Percentiles rank a stretch among this genome's conserved stretches.
phyloP scores from a whole-genome alignment of 2,797 vertebrate species.

The Coilia nasus region DNA sequence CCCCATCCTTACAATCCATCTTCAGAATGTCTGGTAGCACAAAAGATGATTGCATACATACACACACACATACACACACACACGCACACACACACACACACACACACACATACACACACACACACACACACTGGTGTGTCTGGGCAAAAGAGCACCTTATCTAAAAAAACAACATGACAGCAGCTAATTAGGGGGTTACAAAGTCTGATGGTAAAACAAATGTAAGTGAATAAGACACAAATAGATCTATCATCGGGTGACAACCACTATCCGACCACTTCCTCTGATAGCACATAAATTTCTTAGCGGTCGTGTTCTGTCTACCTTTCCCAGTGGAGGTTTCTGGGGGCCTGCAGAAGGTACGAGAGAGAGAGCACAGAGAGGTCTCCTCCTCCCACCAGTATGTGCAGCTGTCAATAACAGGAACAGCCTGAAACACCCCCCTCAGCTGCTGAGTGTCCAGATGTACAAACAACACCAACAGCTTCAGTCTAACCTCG shows the following conservation, averaged over 20 bases:
- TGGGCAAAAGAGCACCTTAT: neutral
- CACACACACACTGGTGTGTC: neutral
- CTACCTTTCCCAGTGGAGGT: neutral
- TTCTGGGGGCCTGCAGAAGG: neutral
- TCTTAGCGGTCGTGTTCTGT: neutral
- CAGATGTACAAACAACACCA: slow-evolving; percentile 4
- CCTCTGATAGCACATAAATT: neutral
- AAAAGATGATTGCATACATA: neutral
- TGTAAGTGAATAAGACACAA: neutral
- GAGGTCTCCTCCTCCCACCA: neutral
- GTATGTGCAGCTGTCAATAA: neutral
- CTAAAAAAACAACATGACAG: slow-evolving; percentile 22
- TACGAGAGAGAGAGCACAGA: neutral
- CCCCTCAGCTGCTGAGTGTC: neutral
- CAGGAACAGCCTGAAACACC: neutral
- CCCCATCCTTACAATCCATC: neutral
- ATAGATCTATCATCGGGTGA: neutral
- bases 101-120: neutral
- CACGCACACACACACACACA: neutral
- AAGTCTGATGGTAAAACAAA: neutral
- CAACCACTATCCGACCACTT: neutral
- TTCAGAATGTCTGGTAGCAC: neutral
- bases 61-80: slow-evolving; percentile 9
- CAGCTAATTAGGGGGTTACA: neutral
- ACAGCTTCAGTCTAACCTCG: neutral